Conservation (phyloP, 1,140 invertebrate species). For the Branchinecta lindahli region DNA sequence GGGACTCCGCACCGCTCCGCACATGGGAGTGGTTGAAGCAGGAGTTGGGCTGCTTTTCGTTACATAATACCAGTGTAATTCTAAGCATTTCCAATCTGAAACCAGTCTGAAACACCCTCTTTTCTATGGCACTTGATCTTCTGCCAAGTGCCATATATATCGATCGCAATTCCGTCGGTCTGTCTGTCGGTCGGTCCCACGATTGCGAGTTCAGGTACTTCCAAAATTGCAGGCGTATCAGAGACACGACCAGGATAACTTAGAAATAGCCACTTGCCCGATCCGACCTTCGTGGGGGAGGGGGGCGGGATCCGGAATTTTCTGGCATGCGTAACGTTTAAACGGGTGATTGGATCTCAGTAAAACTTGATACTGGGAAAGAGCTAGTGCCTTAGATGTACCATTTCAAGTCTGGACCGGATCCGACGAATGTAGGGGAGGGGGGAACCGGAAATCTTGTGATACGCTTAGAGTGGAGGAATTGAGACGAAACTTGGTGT, state of each 20-base stretch:
- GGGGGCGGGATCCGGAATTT: neutral
- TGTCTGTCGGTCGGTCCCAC: constrained; percentile 3
- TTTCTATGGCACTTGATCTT: constrained; percentile 5
- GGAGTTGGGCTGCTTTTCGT: no score
- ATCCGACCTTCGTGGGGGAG: constrained; percentile 7
- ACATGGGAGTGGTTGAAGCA: no score
- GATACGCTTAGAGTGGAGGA: neutral
- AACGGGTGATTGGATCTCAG: neutral
- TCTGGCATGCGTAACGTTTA: neutral
- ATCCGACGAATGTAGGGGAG: neutral
- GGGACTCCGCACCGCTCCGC: no score
- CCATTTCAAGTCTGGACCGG: neutral
- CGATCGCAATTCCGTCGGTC: constrained; percentile 7
- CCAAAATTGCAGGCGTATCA: neutral
- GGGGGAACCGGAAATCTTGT: neutral
- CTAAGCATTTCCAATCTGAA: no score
- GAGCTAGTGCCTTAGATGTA: neutral
- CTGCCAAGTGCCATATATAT: neutral
- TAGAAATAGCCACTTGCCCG: neutral
- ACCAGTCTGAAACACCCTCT: no score
- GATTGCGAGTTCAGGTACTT: neutral
- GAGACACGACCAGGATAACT: neutral
- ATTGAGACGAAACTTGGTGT: constrained; percentile 1
- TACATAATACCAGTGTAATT: no score
- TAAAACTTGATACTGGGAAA: neutral